Conservation (phyloP, 2,113 vertebrate species). For the Spilogale gracilis region DNA sequence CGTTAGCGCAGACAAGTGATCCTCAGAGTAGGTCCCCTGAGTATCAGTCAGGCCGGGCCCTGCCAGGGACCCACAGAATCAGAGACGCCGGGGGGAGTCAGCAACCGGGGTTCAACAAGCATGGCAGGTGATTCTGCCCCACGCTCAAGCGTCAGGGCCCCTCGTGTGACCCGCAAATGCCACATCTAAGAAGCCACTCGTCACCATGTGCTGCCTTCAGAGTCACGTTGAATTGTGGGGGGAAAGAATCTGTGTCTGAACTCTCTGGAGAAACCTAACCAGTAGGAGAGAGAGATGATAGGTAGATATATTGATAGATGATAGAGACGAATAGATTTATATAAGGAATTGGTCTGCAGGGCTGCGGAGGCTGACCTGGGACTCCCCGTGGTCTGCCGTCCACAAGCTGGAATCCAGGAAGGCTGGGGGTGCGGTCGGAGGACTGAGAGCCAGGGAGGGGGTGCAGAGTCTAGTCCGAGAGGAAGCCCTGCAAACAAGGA, state of each 20-base stretch:
- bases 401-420: neutral
- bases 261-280: neutral
- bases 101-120: neutral
- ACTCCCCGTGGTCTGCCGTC: neutral
- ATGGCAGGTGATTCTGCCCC: no score
- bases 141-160: neutral
- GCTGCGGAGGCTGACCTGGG: neutral
- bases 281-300: neutral
- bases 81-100: neutral
- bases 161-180: neutral
- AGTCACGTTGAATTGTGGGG: neutral
- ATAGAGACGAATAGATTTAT: neutral
- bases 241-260: neutral
- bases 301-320: neutral
- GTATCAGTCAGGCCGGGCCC: neutral
- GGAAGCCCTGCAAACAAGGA: neutral
- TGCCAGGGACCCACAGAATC: neutral
- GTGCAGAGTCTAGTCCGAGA: neutral
- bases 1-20: neutral
- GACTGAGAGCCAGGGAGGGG: neutral
- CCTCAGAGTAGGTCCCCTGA: neutral
- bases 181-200: neutral
- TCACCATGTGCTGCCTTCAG: neutral
- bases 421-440: neutral
- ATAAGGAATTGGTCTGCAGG: neutral